Conservation (phyloP, 37 sponge, comb jelly and placozoan genomes). For the Chondrosia reniformis region DNA sequence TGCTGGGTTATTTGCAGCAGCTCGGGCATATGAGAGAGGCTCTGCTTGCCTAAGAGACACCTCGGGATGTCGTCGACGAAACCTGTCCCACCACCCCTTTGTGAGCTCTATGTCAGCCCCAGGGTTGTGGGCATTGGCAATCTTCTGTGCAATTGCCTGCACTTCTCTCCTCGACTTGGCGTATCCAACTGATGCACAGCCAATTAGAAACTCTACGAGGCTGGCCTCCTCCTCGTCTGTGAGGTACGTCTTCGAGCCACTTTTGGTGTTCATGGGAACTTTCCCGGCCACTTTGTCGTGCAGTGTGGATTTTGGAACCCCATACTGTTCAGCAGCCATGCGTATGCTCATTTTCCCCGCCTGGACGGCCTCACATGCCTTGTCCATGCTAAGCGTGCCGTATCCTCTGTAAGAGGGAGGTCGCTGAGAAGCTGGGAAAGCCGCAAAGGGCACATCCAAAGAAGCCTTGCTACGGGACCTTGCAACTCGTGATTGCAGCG, state of each 20-base stretch:
- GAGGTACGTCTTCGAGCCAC: constrained; percentile 17
- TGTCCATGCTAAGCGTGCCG: too few relatives aligned
- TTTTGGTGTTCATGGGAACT: neutral
- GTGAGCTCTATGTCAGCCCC: constrained; percentile 16
- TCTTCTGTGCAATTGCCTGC: constrained; percentile 6
- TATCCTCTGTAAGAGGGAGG: too few relatives aligned
- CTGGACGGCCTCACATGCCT: too few relatives aligned
- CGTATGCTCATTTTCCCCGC: too few relatives aligned
- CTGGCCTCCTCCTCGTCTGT: constrained; percentile 35
- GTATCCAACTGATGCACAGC: constrained; percentile 43
- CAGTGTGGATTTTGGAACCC: constrained; percentile 34
- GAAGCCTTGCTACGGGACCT: too few relatives aligned
- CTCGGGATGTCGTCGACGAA: constrained; percentile 29
- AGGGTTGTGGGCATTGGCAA: constrained; percentile 13
- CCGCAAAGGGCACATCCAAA: too few relatives aligned
- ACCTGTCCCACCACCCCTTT: constrained; percentile 50
- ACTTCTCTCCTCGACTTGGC: constrained; percentile 33
- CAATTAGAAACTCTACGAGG: constrained; percentile 8
- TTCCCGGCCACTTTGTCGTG: constrained; percentile 13
- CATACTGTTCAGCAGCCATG: too few relatives aligned
- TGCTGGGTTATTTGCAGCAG: constrained; percentile 6
- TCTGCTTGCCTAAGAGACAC: constrained; percentile 17
- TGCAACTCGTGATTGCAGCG: too few relatives aligned
- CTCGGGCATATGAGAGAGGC: constrained; percentile 14
- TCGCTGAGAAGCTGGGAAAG: too few relatives aligned